These are phyloP conservation scores for Scolanthus callimorphus DNA, from an alignment of 92 coral and sea anemone genomes.

Conservation along the genomic window DNA sequence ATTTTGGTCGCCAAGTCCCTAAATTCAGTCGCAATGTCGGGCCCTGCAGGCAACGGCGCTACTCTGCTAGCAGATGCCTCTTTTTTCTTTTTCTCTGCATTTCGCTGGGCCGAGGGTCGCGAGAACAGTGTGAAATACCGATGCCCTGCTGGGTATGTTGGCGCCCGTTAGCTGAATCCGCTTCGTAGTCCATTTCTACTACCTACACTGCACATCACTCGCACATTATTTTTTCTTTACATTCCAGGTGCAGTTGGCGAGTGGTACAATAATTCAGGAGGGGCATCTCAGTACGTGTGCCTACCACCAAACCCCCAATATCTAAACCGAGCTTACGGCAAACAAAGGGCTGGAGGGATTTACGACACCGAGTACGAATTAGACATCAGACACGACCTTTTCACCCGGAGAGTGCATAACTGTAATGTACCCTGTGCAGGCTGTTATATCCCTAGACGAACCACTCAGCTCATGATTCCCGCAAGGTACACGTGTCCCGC, in stretches of 20 bases:
- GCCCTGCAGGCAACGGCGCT: too few relatives aligned
- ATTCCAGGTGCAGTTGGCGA: slow-evolving; percentile 51
- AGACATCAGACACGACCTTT: slow-evolving; percentile 20
- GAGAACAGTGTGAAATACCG: too few relatives aligned
- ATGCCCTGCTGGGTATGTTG: too few relatives aligned
- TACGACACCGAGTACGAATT: slow-evolving; percentile 52
- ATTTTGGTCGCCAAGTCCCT: too few relatives aligned
- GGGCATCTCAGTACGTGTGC: slow-evolving; percentile 34
- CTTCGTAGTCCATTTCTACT: too few relatives aligned
- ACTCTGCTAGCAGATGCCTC: too few relatives aligned
- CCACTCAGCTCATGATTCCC: slow-evolving; percentile 51
- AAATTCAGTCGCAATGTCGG: too few relatives aligned
- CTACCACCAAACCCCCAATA: slow-evolving; percentile 40
- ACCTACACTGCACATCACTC: too few relatives aligned
- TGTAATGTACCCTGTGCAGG: slow-evolving; percentile 52
- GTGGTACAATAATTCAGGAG: slow-evolving; percentile 9
- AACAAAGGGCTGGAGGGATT: slow-evolving; percentile 5
- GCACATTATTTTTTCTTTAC: too few relatives aligned
- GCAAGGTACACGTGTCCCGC: slow-evolving; percentile 62
- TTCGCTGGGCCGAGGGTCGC: too few relatives aligned
- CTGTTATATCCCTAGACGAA: slow-evolving; percentile 54
- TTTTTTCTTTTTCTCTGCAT: too few relatives aligned
- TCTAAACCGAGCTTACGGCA: slow-evolving; percentile 9
- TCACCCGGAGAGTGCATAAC: slow-evolving; percentile 23
- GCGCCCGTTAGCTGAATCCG: too few relatives aligned